Conservation (phyloP, 1,140 invertebrate genomes). For the Sinella curviseta region DNA sequence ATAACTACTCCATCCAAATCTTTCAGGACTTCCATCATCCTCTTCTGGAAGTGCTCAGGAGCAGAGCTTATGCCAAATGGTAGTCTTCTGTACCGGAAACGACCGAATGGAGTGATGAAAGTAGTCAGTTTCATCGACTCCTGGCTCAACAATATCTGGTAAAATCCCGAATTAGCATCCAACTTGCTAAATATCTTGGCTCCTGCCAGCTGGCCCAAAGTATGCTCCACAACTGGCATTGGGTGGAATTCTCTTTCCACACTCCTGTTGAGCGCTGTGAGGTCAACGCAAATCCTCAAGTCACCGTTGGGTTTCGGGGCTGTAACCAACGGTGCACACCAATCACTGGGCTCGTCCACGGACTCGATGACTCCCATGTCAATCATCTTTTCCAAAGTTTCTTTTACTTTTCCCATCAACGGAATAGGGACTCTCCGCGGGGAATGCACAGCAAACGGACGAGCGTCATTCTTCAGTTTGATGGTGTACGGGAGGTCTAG, state of each 20-base stretch:
- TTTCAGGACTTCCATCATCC: conserved; percentile 42
- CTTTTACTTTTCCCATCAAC: conserved; percentile 30
- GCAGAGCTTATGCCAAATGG: conserved; percentile 51
- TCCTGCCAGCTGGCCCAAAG: conserved; percentile 20
- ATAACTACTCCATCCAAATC: conserved; percentile 45
- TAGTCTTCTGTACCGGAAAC: conserved; percentile 51
- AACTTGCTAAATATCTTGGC: conserved; percentile 52
- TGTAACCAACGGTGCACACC: conserved; percentile 52
- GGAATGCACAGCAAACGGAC: conserved; percentile 21
- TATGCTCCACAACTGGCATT: conserved; percentile 33
- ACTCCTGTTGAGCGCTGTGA: conserved; percentile 26
- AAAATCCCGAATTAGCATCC: conserved; percentile 54
- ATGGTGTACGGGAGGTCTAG: conserved; percentile 18
- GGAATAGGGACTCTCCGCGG: conserved; percentile 40
- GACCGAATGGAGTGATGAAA: conserved; percentile 52
- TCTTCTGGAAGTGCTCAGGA: conserved; percentile 49
- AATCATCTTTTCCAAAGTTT: conserved; percentile 44
- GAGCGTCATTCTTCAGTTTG: conserved; percentile 22
- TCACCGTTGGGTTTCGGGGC: conserved; percentile 53
- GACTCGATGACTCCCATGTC: conserved; percentile 50
- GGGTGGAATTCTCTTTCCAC: conserved; percentile 33
- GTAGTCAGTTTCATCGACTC: conserved; percentile 50
- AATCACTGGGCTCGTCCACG: conserved; percentile 51
- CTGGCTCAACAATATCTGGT: conserved; percentile 53
- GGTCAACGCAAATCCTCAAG: conserved; percentile 39